phyloP scores from a whole-genome alignment of 1,140 invertebrate genomes.

The Leguminivora glycinivorella region DNA sequence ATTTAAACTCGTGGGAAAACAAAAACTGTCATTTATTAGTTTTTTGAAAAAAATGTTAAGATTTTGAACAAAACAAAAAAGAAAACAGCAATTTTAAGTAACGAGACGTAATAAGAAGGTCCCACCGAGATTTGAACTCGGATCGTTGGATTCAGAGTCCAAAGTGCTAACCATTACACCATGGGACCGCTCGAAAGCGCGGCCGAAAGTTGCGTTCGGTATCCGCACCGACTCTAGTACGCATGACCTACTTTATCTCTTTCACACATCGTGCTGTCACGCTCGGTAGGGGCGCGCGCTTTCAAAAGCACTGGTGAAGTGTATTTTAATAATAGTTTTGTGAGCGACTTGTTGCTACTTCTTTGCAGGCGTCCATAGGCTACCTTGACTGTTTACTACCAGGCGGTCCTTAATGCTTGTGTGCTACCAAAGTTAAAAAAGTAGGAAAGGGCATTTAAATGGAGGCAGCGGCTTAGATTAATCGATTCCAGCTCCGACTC shows the following conservation, averaged over 20 bases:
- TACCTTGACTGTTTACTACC: no score
- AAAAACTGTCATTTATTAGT: background rate
- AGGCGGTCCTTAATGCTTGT: no score
- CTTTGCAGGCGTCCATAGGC: no score
- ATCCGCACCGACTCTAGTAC: slow-evolving; percentile 30
- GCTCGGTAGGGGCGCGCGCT: background rate
- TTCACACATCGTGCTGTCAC: slow-evolving; percentile 7
- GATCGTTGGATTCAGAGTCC: slow-evolving; percentile 92
- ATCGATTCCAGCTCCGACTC: background rate
- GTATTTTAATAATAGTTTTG: slow-evolving; percentile 32
- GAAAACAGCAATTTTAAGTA: slow-evolving; percentile 3
- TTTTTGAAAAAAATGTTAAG: no score
- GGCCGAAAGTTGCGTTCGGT: slow-evolving; percentile 24
- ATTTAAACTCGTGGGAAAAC: no score
- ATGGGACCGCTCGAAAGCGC: slow-evolving; percentile 80
- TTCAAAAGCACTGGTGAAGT: slow-evolving; percentile 13
- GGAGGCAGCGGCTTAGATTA: background rate
- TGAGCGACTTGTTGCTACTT: no score
- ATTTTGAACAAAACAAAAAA: slow-evolving; percentile 1
- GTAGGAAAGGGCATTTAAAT: no score
- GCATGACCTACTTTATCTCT: slow-evolving; percentile 36
- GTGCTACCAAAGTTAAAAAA: no score
- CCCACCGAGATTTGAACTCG: slow-evolving; percentile 89
- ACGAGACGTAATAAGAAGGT: slow-evolving; percentile 68
- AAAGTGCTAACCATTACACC: slow-evolving; percentile 90